phyloP scores from a whole-genome alignment of 2,797 vertebrate genomes.

The Ctenochaetus hawaiiensis region DNA sequence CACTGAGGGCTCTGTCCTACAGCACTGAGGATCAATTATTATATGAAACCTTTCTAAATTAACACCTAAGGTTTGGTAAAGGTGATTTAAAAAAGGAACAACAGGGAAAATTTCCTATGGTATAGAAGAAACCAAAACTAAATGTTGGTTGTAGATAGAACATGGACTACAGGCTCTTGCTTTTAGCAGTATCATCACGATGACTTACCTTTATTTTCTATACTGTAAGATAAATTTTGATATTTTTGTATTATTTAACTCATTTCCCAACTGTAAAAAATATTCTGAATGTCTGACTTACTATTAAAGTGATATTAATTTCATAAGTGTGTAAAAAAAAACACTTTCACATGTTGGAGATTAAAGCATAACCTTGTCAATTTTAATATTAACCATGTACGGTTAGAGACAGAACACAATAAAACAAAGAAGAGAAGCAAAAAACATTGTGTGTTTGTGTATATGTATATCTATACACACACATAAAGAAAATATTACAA shows the following conservation, averaged over 20 bases:
- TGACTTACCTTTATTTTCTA: no score
- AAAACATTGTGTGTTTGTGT: constrained; percentile 56
- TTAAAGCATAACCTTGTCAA: constrained; percentile 70
- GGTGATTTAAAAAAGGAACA: no score
- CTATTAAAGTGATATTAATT: not conserved
- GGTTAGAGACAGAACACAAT: constrained; percentile 80
- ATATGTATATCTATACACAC: constrained; percentile 69
- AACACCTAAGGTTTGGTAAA: not conserved
- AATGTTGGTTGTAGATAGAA: no score
- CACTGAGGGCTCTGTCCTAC: not conserved
- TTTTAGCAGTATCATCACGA: no score
- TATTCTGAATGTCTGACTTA: not conserved
- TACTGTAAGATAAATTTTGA: no score
- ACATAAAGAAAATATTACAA: constrained; percentile 67
- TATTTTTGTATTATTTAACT: no score
- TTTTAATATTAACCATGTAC: constrained; percentile 88
- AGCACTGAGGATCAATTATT: not conserved
- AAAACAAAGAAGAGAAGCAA: constrained; percentile 74
- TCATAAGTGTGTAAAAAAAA: not conserved
- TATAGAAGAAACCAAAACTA: no score
- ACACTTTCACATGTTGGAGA: not conserved
- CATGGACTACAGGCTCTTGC: no score
- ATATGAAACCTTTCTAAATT: not conserved
- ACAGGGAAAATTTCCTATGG: no score
- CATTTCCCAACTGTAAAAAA: no score